phyloP scores from a whole-genome alignment of 2,888 invertebrate species.

The Lochmaea capreae region DNA sequence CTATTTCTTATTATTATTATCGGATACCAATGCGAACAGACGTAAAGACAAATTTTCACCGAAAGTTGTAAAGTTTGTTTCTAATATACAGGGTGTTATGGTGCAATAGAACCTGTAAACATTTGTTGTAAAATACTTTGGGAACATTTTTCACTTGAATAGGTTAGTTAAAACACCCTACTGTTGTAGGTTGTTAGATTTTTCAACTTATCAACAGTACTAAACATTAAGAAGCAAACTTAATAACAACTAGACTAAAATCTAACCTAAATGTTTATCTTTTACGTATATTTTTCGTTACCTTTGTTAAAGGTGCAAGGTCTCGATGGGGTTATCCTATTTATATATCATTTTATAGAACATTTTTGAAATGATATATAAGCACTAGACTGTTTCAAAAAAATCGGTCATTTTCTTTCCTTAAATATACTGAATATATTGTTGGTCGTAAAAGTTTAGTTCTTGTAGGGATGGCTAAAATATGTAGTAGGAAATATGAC shows the following conservation, averaged over 20 bases:
- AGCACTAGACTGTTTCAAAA: no score
- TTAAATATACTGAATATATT: no score
- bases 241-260: conserved; percentile 16
- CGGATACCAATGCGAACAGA: conserved; percentile 42
- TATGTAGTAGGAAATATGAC: no score
- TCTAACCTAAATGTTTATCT: conserved; percentile 46
- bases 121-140: conserved; percentile 21
- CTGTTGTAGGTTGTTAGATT: conserved; percentile 1
- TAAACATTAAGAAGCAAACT: conserved; percentile 23
- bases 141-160: conserved; percentile 22
- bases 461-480: no score
- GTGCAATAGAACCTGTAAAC: conserved; percentile 40
- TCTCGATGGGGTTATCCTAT: conserved; percentile 48
- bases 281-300: conserved; percentile 55
- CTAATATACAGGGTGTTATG: conserved; percentile 29
- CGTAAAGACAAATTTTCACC: conserved; percentile 29
- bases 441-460: no score
- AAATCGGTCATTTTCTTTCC: no score
- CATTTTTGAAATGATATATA: conserved; percentile 58
- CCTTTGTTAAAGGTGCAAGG: conserved; percentile 56
- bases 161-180: conserved; percentile 27
- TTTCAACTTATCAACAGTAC: neutral
- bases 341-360: conserved; percentile 59
- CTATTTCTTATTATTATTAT: conserved; percentile 55
- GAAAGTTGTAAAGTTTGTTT: conserved; percentile 17